Evolutionary conservation across 2,797 vertebrate genomes (phyloP), one percentile per base, ranked within the genome.

Genomic region (Myioborus miniatus): DNA sequence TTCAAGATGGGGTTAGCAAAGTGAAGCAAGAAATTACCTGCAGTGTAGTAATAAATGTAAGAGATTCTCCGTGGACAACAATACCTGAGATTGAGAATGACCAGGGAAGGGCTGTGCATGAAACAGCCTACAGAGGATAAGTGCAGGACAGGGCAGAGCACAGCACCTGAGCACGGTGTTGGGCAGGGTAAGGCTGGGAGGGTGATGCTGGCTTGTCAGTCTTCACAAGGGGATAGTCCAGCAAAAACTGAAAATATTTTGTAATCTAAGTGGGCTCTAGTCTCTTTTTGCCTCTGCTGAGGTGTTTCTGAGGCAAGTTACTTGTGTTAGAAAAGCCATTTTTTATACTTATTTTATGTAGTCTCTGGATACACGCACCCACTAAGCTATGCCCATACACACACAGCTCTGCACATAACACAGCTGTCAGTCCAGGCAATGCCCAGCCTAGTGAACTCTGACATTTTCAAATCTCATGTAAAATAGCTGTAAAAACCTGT

Each of bases 381-480:
- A n/a, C 32, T 44, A 27, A 92, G 34, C 30, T 34, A 15, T 27
- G 21, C 34, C 22, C 2, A 1, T 13, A 34, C 8, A 9, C 24
- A 32, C 46, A 24, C 0, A 36, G 27, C 56, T 67, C 72, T 60
- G 64, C 36, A 21, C 0, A 1, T 20, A 30, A 13, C 19, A 1
- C 29, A 30, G 44, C 34, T 60, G 20, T 26, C n/a, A 29, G 41
- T 24, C 14, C 76, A n/a, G 24, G 17, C 26, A 49, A 6, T 24
- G 24, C 53, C 37, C 23, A 41, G 13, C 15, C 12, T 37, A 44
- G 9, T 55, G 46, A 69, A 26, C 55, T 41, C 37, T 41, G 37
- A 36, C 37, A 53, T 46, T 36, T 67, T 26, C 52, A 78, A 58
- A 69, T 23, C 13, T 80, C 44, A 36, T 55, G n/a, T 34, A 49